Conservation (phyloP, 2,797 vertebrate genomes). For the Anolis apletophallus region DNA sequence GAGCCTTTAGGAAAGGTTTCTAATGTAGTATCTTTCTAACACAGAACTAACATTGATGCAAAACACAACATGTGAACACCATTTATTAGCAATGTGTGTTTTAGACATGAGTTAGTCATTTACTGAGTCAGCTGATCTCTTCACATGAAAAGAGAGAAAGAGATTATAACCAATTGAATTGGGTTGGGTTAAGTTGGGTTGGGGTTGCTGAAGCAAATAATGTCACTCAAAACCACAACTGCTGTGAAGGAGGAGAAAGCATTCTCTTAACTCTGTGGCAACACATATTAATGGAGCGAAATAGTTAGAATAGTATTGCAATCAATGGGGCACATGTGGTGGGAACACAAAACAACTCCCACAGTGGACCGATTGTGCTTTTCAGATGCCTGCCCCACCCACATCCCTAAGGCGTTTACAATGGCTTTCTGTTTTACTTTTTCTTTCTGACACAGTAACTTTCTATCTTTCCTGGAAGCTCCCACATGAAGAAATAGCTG, state of each 20-base stretch:
- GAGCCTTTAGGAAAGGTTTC: background rate
- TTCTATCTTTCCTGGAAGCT: slow-evolving; percentile 59
- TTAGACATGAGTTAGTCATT: background rate
- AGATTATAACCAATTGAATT: background rate
- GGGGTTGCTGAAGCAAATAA: background rate
- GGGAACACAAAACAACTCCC: slow-evolving; percentile 43
- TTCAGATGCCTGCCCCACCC: slow-evolving; percentile 57
- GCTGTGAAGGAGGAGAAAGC: background rate
- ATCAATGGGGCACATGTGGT: slow-evolving; percentile 55
- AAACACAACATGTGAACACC: background rate
- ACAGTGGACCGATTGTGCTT: slow-evolving; percentile 60
- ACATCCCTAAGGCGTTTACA: slow-evolving; percentile 24
- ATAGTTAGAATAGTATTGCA: slow-evolving; percentile 62
- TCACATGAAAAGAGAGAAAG: background rate
- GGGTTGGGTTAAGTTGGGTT: background rate
- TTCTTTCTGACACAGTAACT: slow-evolving; percentile 47
- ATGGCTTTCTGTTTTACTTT: slow-evolving; percentile 44
- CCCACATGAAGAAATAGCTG: slow-evolving; percentile 63
- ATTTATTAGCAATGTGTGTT: background rate
- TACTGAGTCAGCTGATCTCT: background rate
- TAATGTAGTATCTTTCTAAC: background rate
- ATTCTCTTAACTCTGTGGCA: slow-evolving; percentile 28
- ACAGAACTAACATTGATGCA: background rate
- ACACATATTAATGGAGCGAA: slow-evolving; percentile 44
- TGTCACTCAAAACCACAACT: slow-evolving; percentile 18